Conservation (phyloP, 2,888 invertebrate species). For the Cremastinae sp. region DNA sequence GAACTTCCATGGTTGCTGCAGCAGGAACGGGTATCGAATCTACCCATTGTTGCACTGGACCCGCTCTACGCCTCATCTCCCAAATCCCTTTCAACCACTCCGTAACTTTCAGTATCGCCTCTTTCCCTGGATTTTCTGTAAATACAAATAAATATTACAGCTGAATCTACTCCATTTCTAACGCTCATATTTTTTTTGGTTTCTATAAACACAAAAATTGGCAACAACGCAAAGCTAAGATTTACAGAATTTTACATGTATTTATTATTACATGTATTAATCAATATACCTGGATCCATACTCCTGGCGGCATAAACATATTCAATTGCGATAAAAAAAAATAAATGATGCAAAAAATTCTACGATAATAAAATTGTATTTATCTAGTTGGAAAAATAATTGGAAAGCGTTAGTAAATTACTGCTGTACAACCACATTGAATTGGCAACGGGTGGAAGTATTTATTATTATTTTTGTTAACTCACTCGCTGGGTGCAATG, state of each 20-base stretch:
- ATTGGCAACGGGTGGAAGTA: too few relatives aligned
- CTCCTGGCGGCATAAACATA: conserved; percentile 65
- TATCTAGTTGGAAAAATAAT: too few relatives aligned
- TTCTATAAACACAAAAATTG: conserved; percentile 17
- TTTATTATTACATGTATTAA: conserved; percentile 18
- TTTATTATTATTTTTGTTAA: too few relatives aligned
- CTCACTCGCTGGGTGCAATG: too few relatives aligned
- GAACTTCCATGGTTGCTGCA: conserved; percentile 59
- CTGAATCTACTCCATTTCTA: too few relatives aligned
- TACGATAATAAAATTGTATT: too few relatives aligned
- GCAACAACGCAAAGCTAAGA: conserved; percentile 11
- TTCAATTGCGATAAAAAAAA: conserved; percentile 53
- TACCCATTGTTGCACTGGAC: conserved; percentile 88
- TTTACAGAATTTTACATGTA: conserved; percentile 9
- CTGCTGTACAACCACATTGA: too few relatives aligned
- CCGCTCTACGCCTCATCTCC: conserved; percentile 85
- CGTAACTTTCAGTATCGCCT: conserved; percentile 75
- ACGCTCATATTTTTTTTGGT: not conserved
- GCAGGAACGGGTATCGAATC: conserved; percentile 84
- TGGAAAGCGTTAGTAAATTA: too few relatives aligned
- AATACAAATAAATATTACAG: conserved; percentile 29
- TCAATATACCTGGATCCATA: conserved; percentile 66
- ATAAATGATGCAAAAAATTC: too few relatives aligned
- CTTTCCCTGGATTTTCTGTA: conserved; percentile 75
- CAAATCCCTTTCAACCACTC: conserved; percentile 77